Percentiles rank a stretch among this genome's conserved stretches.
Conservation (phyloP, 2,888 invertebrate genomes). For the Silvanus unidentatus region DNA sequence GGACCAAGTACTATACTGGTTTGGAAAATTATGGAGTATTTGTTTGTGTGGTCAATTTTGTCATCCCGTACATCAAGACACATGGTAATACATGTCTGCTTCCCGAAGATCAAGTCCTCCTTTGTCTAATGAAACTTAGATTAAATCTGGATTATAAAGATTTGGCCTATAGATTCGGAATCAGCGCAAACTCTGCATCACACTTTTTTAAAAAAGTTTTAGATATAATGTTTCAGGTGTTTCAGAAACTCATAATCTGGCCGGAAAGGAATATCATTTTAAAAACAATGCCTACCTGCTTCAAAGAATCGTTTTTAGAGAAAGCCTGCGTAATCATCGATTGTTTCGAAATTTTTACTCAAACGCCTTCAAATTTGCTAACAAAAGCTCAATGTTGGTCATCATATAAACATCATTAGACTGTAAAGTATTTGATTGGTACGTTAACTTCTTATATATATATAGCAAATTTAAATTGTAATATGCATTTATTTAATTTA, state of each 20-base stretch:
- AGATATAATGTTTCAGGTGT: conserved; percentile 3
- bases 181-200: not conserved
- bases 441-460: too few relatives aligned
- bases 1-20: too few relatives aligned
- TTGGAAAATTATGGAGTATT: too few relatives aligned
- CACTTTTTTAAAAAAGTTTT: conserved; percentile 7
- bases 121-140: too few relatives aligned
- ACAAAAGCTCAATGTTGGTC: conserved; percentile 9
- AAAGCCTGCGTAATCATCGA: conserved; percentile 9
- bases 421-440: conserved; percentile 8
- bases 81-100: too few relatives aligned
- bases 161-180: conserved; percentile 4
- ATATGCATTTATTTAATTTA: too few relatives aligned
- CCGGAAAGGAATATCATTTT: conserved; percentile 4
- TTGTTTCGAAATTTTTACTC: conserved; percentile 6
- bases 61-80: too few relatives aligned
- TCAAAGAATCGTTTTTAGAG: conserved; percentile 7
- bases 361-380: not conserved
- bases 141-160: too few relatives aligned
- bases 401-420: too few relatives aligned
- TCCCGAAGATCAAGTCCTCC: too few relatives aligned
- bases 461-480: too few relatives aligned
- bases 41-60: too few relatives aligned
- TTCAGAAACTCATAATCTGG: conserved; percentile 2
- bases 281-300: conserved; percentile 9